Base-by-base conservation (phyloP, 2,888 invertebrate genomes). In the Sarcophaga variegata region DNA sequence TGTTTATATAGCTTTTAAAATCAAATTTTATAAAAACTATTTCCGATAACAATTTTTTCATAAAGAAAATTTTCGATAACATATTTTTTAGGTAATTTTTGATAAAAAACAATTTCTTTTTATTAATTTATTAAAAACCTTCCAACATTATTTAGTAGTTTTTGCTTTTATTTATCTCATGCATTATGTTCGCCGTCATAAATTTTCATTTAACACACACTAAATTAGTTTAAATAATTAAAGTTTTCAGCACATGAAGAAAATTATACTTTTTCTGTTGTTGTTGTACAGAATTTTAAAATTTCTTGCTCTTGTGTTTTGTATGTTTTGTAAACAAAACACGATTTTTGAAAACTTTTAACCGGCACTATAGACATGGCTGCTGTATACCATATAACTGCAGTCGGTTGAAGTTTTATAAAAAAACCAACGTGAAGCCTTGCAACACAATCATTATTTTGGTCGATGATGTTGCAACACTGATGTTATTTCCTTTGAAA, bases 271-370 rank as follows among this genome's bases (percentile, higher is more conserved):
- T 22, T 70, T 49, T 22, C 6, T 47, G 20, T 20, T 54, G n/a
- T 45, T 22, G 12, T 64, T 76, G 17, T 62, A n/a, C 12, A 47
- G 20, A 45, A 37, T 37, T 37, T 10, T 37, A 37, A 37, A 37
- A 37, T 37, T 37, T 37, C 8, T 37, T 37, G 2, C 2, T 10
- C 2, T 10, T 37, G 37, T 77, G 1, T 62, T 59, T 76, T 77
- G 77, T 47, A 83, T 3, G 60, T 66, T 84, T 76, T n/a, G 80
- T 71, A 80, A 84, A 80, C 70, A 66, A 59, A 71, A 76, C 79
- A 84, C 75, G 84, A 76, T 76, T 84, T 71, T 66, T 70, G n/a
- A 37, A 76, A 84, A 80, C 77, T 72, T 77, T 72, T 49, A 27
- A 59, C 66, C 49, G 66, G 45, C 54, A 27, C 10, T 59, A 54